Evolutionary conservation across 2,113 vertebrate species (phyloP).

Genomic region (Anseranas semipalmata): DNA sequence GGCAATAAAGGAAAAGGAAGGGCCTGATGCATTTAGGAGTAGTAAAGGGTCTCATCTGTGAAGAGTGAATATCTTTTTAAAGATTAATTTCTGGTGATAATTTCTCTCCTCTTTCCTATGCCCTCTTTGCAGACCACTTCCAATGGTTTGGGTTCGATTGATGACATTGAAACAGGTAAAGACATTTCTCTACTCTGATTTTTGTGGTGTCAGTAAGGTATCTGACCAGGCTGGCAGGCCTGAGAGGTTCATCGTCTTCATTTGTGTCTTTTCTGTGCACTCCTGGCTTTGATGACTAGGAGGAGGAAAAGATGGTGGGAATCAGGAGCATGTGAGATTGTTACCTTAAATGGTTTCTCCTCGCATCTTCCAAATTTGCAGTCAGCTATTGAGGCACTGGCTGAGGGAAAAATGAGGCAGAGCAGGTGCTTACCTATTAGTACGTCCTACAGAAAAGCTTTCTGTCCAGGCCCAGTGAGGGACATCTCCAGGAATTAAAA

Average conservation of each 20-base stretch:
- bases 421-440: background rate
- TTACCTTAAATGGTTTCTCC: background rate
- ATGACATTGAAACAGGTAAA: constrained; percentile 85
- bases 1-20: background rate
- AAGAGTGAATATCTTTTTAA: background rate
- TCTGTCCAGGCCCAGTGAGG: background rate
- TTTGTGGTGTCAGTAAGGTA: background rate
- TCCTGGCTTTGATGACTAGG: background rate
- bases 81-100: background rate
- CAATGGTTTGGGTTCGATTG: constrained; percentile 80
- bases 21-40: background rate
- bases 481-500: background rate
- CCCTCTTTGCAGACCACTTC: constrained; percentile 76
- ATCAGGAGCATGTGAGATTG: background rate
- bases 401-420: background rate
- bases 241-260: background rate
- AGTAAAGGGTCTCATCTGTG: background rate
- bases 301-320: background rate
- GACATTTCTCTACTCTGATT: background rate
- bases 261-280: background rate
- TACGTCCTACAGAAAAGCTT: background rate
- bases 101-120: background rate
- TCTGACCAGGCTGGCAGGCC: background rate
- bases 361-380: background rate
- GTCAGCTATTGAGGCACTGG: background rate